These are phyloP conservation scores for Arion vulgaris DNA, from an alignment of 1,140 invertebrate genomes.

Conservation along the genomic window DNA sequence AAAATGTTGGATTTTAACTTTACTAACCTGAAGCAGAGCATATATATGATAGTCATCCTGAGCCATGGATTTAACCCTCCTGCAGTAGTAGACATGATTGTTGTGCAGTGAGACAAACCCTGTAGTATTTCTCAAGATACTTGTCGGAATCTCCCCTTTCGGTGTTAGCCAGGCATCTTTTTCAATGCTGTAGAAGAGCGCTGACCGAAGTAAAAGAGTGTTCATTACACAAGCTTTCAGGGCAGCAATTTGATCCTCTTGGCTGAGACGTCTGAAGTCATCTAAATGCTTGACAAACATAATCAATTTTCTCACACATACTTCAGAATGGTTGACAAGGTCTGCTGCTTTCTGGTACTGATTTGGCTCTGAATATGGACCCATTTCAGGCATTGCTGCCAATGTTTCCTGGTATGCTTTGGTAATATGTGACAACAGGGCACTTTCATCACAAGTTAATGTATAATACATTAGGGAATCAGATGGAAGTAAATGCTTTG, in stretches of 20 bases:
- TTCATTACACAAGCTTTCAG: slow-evolving; percentile 63
- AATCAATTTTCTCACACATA: slow-evolving; percentile 60
- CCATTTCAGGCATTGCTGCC: slow-evolving; percentile 39
- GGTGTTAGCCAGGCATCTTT: slow-evolving; percentile 63
- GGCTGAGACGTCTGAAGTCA: slow-evolving; percentile 57
- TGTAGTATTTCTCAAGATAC: slow-evolving; percentile 64
- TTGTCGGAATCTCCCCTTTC: slow-evolving; percentile 65
- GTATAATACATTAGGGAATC: slow-evolving; percentile 40
- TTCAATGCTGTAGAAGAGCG: slow-evolving; percentile 61
- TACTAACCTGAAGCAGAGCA: slow-evolving; percentile 76
- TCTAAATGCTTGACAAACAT: slow-evolving; percentile 64
- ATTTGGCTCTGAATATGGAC: slow-evolving; percentile 37
- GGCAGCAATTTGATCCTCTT: slow-evolving; percentile 60
- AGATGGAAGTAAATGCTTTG: slow-evolving; percentile 30
- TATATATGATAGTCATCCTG: slow-evolving; percentile 78
- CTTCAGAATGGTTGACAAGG: slow-evolving; percentile 64
- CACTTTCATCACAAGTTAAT: slow-evolving; percentile 28
- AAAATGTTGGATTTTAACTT: no score
- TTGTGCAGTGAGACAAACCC: slow-evolving; percentile 66
- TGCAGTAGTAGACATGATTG: slow-evolving; percentile 66
- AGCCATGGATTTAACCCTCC: slow-evolving; percentile 62
- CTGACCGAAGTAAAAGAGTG: slow-evolving; percentile 61
- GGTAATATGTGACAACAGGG: slow-evolving; percentile 34
- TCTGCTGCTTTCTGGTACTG: slow-evolving; percentile 58
- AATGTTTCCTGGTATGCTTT: slow-evolving; percentile 43